Percentiles rank a stretch among this genome's conserved stretches.
Conservation (phyloP, 92 coral and sea anemone species). For the Porites rus region DNA sequence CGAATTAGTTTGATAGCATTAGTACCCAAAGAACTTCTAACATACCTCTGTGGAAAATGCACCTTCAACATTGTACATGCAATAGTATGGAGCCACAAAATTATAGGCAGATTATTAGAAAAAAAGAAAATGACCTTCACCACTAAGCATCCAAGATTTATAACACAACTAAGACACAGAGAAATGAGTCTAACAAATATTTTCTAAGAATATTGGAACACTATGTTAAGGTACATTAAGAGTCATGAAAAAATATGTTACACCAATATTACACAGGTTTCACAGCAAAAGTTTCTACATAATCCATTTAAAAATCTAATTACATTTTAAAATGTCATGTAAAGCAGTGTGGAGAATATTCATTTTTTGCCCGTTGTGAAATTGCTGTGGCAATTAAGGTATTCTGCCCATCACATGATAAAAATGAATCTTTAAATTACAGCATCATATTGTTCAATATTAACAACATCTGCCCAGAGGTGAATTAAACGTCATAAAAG, state of each 20-base stretch:
- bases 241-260: background rate
- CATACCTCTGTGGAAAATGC: no score
- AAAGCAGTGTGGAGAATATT: constrained; percentile 5
- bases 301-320: background rate
- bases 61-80: no score
- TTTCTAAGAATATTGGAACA: background rate
- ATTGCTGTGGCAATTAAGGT: background rate
- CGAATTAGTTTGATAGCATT: background rate
- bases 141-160: background rate
- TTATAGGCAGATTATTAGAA: no score
- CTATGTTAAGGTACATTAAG: background rate
- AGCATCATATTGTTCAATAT: background rate
- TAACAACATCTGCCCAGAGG: background rate
- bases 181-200: background rate
- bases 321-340: constrained; percentile 13
- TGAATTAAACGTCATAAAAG: background rate
- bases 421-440: background rate
- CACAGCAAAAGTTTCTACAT: constrained; percentile 23
- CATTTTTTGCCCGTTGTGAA: background rate
- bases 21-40: no score
- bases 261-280: constrained; percentile 14
- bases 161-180: background rate
- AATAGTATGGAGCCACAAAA: no score
- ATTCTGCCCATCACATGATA: background rate
- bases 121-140: no score